Percentiles rank a stretch among this genome's conserved stretches.
Evolutionary conservation across 1,140 invertebrate genomes (phyloP).

Genomic region (Telenomus remus): DNA sequence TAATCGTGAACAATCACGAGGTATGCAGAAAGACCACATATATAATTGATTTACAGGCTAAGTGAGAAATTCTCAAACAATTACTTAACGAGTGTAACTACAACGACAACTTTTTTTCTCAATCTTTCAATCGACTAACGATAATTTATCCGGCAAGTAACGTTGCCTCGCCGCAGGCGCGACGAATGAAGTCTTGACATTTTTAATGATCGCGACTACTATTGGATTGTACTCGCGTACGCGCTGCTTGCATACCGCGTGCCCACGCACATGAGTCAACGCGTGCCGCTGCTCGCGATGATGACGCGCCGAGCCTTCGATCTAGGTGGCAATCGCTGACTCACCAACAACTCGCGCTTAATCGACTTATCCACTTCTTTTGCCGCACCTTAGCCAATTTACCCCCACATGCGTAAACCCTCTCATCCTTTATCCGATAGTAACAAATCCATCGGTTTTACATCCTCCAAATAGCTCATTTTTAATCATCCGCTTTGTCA

Average conservation of each 20-base stretch:
- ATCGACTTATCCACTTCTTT: slow-evolving; percentile 56
- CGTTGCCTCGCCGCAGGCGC: slow-evolving; percentile 9
- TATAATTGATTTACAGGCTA: slow-evolving; percentile 26
- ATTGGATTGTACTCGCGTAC: slow-evolving; percentile 39
- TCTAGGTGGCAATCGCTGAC: slow-evolving; percentile 56
- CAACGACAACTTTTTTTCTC: slow-evolving; percentile 16
- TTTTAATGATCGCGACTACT: slow-evolving; percentile 45
- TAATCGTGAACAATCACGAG: slow-evolving; percentile 8
- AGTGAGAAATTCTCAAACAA: slow-evolving; percentile 36
- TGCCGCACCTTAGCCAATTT: slow-evolving; percentile 37
- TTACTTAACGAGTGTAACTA: slow-evolving; percentile 26
- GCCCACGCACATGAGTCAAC: slow-evolving; percentile 60
- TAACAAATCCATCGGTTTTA: too few relatives aligned
- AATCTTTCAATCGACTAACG: slow-evolving; percentile 19
- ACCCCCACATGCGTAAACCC: not conserved
- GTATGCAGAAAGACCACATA: not conserved
- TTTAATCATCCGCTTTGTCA: too few relatives aligned
- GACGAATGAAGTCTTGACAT: slow-evolving; percentile 44
- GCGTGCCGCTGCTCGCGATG: slow-evolving; percentile 43
- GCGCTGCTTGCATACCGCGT: slow-evolving; percentile 40
- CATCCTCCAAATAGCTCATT: too few relatives aligned
- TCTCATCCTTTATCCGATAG: too few relatives aligned
- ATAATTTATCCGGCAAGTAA: slow-evolving; percentile 34
- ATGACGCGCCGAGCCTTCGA: slow-evolving; percentile 52
- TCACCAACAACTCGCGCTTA: slow-evolving; percentile 50